These are phyloP conservation scores for Abscondita cerata DNA, from an alignment of 2,888 invertebrate species.

Conservation along the genomic window DNA sequence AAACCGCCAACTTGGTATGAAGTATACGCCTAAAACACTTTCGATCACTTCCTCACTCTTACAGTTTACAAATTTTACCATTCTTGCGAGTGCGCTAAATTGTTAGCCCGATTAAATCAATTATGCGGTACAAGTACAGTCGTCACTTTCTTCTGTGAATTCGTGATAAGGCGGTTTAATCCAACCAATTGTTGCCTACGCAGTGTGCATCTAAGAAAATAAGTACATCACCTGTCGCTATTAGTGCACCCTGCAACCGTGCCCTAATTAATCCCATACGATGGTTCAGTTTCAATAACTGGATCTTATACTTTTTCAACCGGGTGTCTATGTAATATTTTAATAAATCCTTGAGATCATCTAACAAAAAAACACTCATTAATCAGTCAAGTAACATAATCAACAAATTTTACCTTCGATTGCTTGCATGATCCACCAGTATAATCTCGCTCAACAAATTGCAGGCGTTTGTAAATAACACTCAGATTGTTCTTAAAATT, in stretches of 20 bases:
- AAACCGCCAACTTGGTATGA: constrained; percentile 79
- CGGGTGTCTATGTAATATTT: constrained; percentile 80
- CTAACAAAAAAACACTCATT: constrained; percentile 53
- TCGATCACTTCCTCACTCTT: no score
- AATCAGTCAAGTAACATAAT: background rate
- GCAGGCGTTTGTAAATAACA: constrained; percentile 79
- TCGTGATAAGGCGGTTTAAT: constrained; percentile 88
- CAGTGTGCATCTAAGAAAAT: constrained; percentile 94
- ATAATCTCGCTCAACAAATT: constrained; percentile 87
- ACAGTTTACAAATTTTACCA: constrained; percentile 56
- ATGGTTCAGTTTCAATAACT: constrained; percentile 75
- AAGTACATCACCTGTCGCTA: constrained; percentile 80
- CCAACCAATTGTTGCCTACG: constrained; percentile 82
- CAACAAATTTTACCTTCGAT: constrained; percentile 63
- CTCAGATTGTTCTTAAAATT: constrained; percentile 85
- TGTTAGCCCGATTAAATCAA: constrained; percentile 90
- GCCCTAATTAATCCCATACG: constrained; percentile 90
- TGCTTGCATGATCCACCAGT: constrained; percentile 93
- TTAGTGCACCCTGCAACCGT: constrained; percentile 84
- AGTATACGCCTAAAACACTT: constrained; percentile 49
- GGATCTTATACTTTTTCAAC: constrained; percentile 71
- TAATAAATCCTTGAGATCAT: constrained; percentile 75
- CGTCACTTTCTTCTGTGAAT: constrained; percentile 73
- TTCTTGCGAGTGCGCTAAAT: constrained; percentile 76
- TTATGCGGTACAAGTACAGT: constrained; percentile 63